Evolutionary conservation across 1,140 invertebrate genomes (phyloP).

Genomic region (Caerostris extrusa): DNA sequence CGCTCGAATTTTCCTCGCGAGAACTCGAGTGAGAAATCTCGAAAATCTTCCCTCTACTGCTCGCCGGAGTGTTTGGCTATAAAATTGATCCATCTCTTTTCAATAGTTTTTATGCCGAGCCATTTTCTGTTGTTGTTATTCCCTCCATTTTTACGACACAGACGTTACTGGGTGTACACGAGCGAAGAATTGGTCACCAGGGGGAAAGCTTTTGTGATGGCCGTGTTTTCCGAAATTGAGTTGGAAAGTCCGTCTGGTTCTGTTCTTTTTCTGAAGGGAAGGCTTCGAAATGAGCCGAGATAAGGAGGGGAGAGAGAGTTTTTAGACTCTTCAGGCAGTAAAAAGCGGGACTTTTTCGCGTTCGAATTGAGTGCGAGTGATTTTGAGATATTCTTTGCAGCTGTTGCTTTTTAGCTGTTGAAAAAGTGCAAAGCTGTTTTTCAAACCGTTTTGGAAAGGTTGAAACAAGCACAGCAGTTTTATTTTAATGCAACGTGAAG

Average conservation of each 20-base stretch:
- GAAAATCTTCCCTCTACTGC: neutral
- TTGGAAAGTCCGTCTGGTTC: neutral
- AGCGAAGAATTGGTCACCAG: neutral
- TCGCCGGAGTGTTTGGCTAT: neutral
- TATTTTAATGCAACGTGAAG: no score
- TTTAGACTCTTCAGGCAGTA: no score
- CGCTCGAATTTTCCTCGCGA: neutral
- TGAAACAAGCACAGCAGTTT: no score
- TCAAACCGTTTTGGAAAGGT: no score
- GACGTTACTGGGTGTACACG: neutral
- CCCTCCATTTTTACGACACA: neutral
- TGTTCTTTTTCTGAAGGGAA: neutral
- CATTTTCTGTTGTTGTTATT: neutral
- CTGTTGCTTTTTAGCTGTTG: no score
- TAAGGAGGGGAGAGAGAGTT: no score
- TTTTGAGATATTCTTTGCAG: no score
- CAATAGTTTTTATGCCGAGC: conserved; percentile 3
- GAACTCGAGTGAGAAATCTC: conserved; percentile 14
- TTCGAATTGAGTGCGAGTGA: no score
- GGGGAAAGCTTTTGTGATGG: conserved; percentile 24
- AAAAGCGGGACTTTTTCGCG: no score
- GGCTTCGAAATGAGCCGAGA: no score
- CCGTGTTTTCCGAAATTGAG: neutral
- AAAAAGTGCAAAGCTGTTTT: no score
- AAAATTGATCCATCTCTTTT: conserved; percentile 42